Evolutionary conservation across 2,113 vertebrate species (phyloP).

Genomic region (Trachemys scripta): DNA sequence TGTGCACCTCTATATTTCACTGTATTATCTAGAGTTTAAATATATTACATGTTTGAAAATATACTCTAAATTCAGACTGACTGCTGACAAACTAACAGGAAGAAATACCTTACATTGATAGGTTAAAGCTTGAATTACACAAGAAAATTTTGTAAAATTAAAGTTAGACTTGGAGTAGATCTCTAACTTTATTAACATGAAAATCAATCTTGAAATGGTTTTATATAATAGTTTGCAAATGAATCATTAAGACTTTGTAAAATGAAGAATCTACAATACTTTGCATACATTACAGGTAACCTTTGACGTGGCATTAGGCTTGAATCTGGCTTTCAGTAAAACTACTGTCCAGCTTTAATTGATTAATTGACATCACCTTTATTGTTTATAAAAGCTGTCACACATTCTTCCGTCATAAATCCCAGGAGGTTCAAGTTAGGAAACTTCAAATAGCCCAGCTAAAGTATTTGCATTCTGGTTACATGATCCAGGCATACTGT

Average conservation of each 20-base stretch:
- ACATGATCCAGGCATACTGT: background rate
- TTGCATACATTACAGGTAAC: background rate
- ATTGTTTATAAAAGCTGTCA: background rate
- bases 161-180: background rate
- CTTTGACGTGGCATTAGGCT: background rate
- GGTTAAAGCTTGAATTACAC: slow-evolving; percentile 4
- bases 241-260: background rate
- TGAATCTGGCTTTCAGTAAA: background rate
- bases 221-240: slow-evolving; percentile 24
- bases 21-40: background rate
- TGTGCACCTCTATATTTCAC: background rate
- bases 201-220: background rate
- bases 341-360: background rate
- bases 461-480: background rate
- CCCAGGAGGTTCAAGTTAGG: background rate
- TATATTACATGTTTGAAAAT: background rate
- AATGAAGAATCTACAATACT: background rate
- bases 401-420: background rate
- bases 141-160: background rate
- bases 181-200: slow-evolving; percentile 48
- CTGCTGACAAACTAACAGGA: background rate
- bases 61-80: background rate
- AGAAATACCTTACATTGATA: slow-evolving; percentile 5
- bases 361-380: background rate
- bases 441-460: background rate